Evolutionary conservation across 2,888 invertebrate species (phyloP), one percentile per base, ranked within the genome.

Genomic region (Erannis defoliaria): DNA sequence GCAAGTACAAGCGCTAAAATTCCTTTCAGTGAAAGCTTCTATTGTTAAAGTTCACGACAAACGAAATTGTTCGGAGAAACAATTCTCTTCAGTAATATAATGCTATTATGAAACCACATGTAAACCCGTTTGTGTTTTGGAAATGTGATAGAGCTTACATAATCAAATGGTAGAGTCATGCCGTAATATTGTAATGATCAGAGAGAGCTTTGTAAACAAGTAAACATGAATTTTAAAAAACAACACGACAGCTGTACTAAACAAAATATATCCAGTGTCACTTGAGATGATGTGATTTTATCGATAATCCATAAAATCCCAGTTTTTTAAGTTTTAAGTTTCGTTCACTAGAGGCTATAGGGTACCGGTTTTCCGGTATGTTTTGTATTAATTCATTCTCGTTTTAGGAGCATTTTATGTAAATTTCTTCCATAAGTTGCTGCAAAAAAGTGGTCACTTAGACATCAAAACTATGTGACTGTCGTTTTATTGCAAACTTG

Each of bases 1-100:
- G 14, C 43, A 43, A 42, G 33, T 43, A 43, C 42, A 54, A 33
- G 23, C 23, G 43, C 14, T 19, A 12, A 37, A 12, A 31, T 51
- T 55, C 45, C 19, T 23, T 55, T 37, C 43, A 35, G 33, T 16
- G 16, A 45, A 37, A 45, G 37, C 55, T 35, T 5, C 43, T 55
- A 45, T 55, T 55, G 55, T 55, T 45, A 12, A 43, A 45, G 0
- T 23, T 33, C 33, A 37, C 54, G 21, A 35, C 43, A 54, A 45
- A 45, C 43, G 35, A 45, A 55, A 10, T 26, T 43, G 31, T 54
- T 33, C 23, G 14, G 12, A 12, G 33, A 12, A 54, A 54, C 55
- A 55, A 26, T 18, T 37, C 26, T 38, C 5, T 33, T 31, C 19
- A 8, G 19, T n/a, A 42, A 40, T 26, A 51, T 51, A 51, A 51